Conservation (phyloP, 2,888 invertebrate genomes). For the Apamea sordens region DNA sequence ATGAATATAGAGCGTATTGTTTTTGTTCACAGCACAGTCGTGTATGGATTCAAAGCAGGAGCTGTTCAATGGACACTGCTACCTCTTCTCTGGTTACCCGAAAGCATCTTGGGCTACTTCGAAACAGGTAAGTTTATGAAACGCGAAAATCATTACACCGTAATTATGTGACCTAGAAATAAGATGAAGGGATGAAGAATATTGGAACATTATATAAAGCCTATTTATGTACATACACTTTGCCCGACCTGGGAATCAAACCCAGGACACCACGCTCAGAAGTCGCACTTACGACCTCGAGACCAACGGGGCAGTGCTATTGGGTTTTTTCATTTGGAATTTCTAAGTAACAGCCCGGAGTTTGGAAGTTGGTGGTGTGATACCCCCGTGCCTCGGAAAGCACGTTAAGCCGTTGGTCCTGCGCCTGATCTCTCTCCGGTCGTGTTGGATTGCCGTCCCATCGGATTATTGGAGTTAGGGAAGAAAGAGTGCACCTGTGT, state of each 20-base stretch:
- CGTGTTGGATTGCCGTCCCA: not conserved
- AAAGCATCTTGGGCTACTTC: conserved; percentile 92
- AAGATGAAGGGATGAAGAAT: not conserved
- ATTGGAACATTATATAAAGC: not conserved
- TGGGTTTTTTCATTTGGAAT: not conserved
- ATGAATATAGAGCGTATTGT: conserved; percentile 6
- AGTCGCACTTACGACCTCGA: not conserved
- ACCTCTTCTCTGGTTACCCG: conserved; percentile 94
- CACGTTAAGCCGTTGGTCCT: not conserved
- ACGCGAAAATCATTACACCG: not conserved
- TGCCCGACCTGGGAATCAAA: not conserved
- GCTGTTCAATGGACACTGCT: conserved; percentile 93
- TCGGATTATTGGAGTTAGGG: not conserved
- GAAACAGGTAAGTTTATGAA: conserved; percentile 74
- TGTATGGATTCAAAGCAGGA: conserved; percentile 93
- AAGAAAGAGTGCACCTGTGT: not conserved
- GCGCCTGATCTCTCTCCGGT: not conserved
- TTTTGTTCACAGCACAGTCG: conserved; percentile 90
- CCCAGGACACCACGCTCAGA: not conserved
- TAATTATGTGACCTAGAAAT: not conserved
- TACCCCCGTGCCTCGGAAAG: not conserved
- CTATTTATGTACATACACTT: not conserved
- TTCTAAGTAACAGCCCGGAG: not conserved
- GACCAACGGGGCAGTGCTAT: not conserved
- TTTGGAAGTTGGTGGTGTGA: not conserved